Evolutionary conservation across 2,888 invertebrate species (phyloP), one percentile per base, ranked within the genome.

Genomic region (Yponomeuta cagnagella): DNA sequence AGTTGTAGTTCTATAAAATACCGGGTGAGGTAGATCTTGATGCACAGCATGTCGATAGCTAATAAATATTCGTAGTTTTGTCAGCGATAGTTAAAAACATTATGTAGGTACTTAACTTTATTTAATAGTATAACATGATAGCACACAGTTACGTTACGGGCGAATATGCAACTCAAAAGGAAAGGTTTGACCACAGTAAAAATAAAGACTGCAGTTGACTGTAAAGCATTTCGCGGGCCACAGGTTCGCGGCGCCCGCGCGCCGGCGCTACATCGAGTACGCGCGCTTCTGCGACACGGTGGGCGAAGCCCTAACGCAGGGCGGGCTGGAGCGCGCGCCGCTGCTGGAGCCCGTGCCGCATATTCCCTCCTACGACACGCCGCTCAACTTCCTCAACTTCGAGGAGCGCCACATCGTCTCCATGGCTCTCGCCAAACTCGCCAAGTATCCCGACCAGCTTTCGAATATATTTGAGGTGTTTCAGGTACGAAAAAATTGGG

Each of bases 391-490:
- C 92, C 93, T 96, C 74, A 95, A 95, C 86, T 96, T 94, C 82
- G 95, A 96, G 74, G 96, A 96, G 85, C 90, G 96, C 48, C 90
- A 91, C 72, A 81, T 90, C 52, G 92, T 95, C 63, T 93, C 95
- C 1, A 87, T 92, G 71, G 96, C 95, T 0, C 90, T 96, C 77
- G 93, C 94, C 83, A 96, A 95, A 80, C 89, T 96, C 31, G 92
- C 95, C 58, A 93, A 93, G 75, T 93, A 93, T 68, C 94, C 95
- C 0, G 95, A 95, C 76, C 93, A 94, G 74, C 88, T 95, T 63
- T 94, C 95, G 72, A 96, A 96, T 77, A 90, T 96, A 65, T 90
- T 94, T 70, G 94, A 95, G 68, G 90, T 96, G 48, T 95, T 96
- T 79, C 91, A 93, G 92, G 95, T 94, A 75, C 77, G 37, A 37